Percentiles rank a stretch among this genome's conserved stretches.
These are phyloP conservation scores for Papilio dardanus DNA, from an alignment of 1,140 invertebrate species.

Conservation along the genomic window DNA sequence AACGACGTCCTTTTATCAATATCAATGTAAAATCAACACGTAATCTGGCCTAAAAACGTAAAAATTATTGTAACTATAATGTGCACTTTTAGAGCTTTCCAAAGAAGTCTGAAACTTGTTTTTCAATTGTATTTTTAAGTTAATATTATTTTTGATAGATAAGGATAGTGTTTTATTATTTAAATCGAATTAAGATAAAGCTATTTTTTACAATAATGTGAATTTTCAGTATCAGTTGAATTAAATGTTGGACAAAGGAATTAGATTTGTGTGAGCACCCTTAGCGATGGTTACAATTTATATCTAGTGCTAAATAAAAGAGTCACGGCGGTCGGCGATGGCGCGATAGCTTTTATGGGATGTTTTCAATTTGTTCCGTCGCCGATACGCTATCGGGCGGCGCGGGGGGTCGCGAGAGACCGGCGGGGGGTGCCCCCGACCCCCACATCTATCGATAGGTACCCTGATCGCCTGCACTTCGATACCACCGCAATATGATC, in stretches of 20 bases:
- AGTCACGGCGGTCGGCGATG: constrained; percentile 36
- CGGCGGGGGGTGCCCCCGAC: constrained; percentile 47
- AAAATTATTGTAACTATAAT: background rate
- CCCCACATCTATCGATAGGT: constrained; percentile 51
- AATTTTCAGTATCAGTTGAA: background rate
- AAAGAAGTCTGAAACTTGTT: too few species aligned
- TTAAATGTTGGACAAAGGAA: constrained; percentile 7
- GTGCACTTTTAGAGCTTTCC: background rate
- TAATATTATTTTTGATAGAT: background rate
- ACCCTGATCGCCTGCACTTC: constrained; percentile 1
- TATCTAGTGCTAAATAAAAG: constrained; percentile 29
- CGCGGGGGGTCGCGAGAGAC: constrained; percentile 42
- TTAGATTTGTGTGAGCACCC: constrained; percentile 2
- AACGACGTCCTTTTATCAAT: background rate
- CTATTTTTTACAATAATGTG: background rate
- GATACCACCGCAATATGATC: background rate
- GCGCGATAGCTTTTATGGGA: constrained; percentile 54
- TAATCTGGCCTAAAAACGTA: too few species aligned
- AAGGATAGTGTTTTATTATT: background rate
- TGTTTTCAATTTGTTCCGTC: constrained; percentile 74
- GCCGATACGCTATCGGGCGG: constrained; percentile 39
- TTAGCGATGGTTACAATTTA: constrained; percentile 9
- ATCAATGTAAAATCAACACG: too few species aligned
- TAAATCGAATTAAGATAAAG: background rate
- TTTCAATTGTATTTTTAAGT: background rate